These are phyloP conservation scores for Hypsopygia costalis DNA, from an alignment of 2,888 invertebrate species.

Conservation along the genomic window DNA sequence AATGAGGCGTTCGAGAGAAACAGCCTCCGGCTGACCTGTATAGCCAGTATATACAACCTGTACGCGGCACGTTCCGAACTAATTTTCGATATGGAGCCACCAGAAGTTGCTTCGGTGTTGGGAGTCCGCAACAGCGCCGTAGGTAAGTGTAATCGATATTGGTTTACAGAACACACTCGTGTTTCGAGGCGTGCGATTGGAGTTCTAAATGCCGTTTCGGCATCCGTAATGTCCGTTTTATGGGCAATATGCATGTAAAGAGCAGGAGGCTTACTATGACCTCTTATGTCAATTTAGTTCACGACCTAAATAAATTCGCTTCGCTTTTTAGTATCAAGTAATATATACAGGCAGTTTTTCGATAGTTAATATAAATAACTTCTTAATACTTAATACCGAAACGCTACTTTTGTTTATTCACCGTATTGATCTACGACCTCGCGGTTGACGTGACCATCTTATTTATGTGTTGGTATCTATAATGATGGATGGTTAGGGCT, in stretches of 20 bases:
- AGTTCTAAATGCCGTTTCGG: not conserved
- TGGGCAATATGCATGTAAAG: not conserved
- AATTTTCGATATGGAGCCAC: slow-evolving; percentile 86
- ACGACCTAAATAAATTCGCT: too few species aligned
- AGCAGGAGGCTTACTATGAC: too few species aligned
- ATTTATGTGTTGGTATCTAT: too few species aligned
- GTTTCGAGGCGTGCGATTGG: not conserved
- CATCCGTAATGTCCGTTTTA: not conserved
- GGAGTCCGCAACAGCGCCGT: slow-evolving; percentile 83
- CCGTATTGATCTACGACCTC: too few species aligned
- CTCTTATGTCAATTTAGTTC: too few species aligned
- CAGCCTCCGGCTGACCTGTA: slow-evolving; percentile 83
- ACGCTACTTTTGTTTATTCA: too few species aligned
- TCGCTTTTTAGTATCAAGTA: too few species aligned
- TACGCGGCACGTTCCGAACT: slow-evolving; percentile 83
- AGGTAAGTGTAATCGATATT: slow-evolving; percentile 61
- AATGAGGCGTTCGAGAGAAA: slow-evolving; percentile 83
- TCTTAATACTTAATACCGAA: too few species aligned
- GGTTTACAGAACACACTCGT: slow-evolving; percentile 13
- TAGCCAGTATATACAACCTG: slow-evolving; percentile 84
- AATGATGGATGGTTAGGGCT: too few species aligned
- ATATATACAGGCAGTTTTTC: too few species aligned
- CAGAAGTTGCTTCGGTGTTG: slow-evolving; percentile 87
- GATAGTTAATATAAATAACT: too few species aligned
- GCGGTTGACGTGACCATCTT: too few species aligned